Evolutionary conservation across 2,888 invertebrate genomes (phyloP).

Genomic region (Rhamphomyia laevipes): DNA sequence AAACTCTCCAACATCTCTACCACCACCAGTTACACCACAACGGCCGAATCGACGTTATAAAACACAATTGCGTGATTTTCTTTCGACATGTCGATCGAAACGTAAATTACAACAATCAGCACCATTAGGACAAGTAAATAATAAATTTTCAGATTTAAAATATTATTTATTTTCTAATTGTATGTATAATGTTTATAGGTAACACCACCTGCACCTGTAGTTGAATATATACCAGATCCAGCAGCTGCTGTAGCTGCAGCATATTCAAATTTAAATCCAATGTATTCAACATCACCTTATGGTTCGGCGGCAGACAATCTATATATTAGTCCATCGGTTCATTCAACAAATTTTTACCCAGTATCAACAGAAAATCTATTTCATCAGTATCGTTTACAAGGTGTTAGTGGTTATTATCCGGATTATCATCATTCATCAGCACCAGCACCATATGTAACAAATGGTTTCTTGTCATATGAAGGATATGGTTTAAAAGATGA

Average conservation of each 20-base stretch:
- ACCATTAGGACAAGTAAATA: conserved; percentile 37
- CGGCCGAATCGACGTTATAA: conserved; percentile 83
- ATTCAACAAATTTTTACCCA: conserved; percentile 59
- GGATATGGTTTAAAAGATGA: conserved; percentile 43
- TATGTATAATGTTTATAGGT: conserved; percentile 17
- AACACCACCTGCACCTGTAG: conserved; percentile 33
- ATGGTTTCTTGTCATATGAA: conserved; percentile 61
- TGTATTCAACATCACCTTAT: conserved; percentile 64
- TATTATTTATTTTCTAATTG: neutral
- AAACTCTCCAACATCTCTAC: conserved; percentile 41
- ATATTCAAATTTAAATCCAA: conserved; percentile 68
- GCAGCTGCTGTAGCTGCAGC: conserved; percentile 58
- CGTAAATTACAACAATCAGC: conserved; percentile 46
- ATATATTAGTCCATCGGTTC: conserved; percentile 41
- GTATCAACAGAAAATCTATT: conserved; percentile 77
- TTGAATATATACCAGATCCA: conserved; percentile 40
- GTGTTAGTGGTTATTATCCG: conserved; percentile 60
- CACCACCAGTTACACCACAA: conserved; percentile 56
- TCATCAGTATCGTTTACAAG: conserved; percentile 80
- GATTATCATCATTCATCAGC: conserved; percentile 63
- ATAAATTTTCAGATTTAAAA: neutral
- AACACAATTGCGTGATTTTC: conserved; percentile 82
- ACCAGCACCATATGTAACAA: conserved; percentile 51
- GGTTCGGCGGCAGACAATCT: conserved; percentile 47
- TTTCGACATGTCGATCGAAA: conserved; percentile 82